Base-by-base conservation (phyloP, 2,797 vertebrate species). In the Sebastes jordani region DNA sequence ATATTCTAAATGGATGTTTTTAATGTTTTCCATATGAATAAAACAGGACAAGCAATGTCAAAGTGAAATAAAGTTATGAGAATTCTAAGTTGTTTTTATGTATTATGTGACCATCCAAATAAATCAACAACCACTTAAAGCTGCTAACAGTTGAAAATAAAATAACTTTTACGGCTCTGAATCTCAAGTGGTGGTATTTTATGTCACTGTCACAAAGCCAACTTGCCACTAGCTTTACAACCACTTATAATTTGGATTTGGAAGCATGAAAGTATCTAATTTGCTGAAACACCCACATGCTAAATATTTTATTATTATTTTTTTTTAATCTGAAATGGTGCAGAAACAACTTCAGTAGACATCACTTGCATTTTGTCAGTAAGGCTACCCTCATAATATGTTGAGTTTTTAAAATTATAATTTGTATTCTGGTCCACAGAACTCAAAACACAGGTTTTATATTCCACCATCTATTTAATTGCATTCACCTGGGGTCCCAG, bases 201-300 rank as follows among this genome's bases (percentile, higher is more conserved):
- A 65, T 34, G 61, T 25, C 4, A 32, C 23, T 76, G 52, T 73
- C 61, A 63, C 55, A 32, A 61, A 58, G 65, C 22, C 76, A 86
- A 71, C 5, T 61, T 59, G 34, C 49, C 58, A 75, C 36, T 46
- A 42, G 70, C 70, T 58, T 54, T 36, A 55, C 46, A 82, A 55
- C 20, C 64, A 59, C 22, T 69, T 61, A 62, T 29, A 72, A 72
- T 71, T 84, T 22, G 36, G 59, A 75, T 71, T 80, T 76, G 49
- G 55, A 81, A 66, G 14, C 38, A 46, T 16, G 58, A 23, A 34
- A 4, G 3, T 61, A 25, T 71, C 29, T 69, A 20, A 83, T 74
- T 64, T 81, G 18, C 72, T 25, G 18, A 22, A 74, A 80, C 62
- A 59, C 38, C 56, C 61, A 83, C 42, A 1, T 70, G 66, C 49